Evolutionary conservation across 64 coral and sea anemone genomes (phyloP), one percentile per base, ranked within the genome.

Genomic region (Exaiptasia diaphana): DNA sequence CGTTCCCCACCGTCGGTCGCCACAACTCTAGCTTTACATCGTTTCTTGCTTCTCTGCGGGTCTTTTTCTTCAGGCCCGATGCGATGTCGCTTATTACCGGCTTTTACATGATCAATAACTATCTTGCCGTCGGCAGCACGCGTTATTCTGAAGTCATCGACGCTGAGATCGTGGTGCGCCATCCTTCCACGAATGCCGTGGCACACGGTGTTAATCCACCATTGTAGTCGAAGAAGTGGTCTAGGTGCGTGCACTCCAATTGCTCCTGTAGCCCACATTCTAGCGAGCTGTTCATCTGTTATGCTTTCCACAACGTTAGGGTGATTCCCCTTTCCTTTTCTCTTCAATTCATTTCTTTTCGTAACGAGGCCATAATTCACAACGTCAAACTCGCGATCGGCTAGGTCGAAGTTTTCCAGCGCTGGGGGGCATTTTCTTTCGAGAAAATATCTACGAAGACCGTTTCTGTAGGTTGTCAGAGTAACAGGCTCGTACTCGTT

Each of bases 401-500:
- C 95, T 46, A 99, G 88, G 67, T 99, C 95, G 68, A 99, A 99
- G 54, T 99, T 99, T 44, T 99, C 95, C 3, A 92, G 63, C 5
- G 90, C 95, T 34, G 95, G 95, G 60, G 95, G 95, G 26, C 85
- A 85, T 80, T 99, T 99, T 80, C 95, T 73, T 45, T 99, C 95
- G 39, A 99, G 85, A 50, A 99, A 99, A 82, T 99, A 99, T 75
- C 95, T 88, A 56, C 95, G 75, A 56, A 99, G 89, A 33, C 95
- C 95, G 55, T 99, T 99, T 50, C 95, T 83, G 67, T 99, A 99
- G 4, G 95, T 99, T 28, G 95, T 99, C 15, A 99, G 89, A 18
- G 95, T 99, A 4, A 99, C 95, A 26, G 95, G 95, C 30, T 99
- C 95, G 53, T 99, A 99, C 18, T 99, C 95, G 68, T 99, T 99